phyloP scores from a whole-genome alignment of 2,797 vertebrate species.

The Sebastes cheni region DNA sequence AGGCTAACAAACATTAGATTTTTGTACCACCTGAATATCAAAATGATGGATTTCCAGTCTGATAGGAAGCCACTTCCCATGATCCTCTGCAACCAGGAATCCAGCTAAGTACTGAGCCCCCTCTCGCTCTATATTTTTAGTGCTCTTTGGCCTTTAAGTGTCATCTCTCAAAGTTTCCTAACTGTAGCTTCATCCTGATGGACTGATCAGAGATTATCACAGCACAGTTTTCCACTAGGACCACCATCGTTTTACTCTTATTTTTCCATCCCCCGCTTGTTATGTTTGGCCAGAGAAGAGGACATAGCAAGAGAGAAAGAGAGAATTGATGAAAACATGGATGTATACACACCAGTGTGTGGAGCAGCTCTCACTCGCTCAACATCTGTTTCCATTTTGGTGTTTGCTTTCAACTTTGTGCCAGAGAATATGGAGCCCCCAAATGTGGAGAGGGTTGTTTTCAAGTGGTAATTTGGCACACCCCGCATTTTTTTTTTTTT shows the following conservation, averaged over 20 bases:
- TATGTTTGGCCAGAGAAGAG: constrained; percentile 64
- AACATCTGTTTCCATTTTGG: constrained; percentile 83
- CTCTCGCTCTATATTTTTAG: constrained; percentile 3
- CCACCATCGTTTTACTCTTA: constrained; percentile 22
- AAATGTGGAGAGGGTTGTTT: constrained; percentile 73
- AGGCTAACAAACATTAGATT: not conserved
- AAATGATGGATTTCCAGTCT: not conserved
- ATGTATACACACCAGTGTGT: constrained; percentile 31
- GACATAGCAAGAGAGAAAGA: constrained; percentile 33
- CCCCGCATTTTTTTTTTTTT: constrained; percentile 32
- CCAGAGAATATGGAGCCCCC: constrained; percentile 70
- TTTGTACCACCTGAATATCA: not conserved
- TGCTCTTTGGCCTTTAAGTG: not conserved
- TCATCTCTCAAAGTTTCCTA: constrained; percentile 35
- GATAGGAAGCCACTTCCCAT: not conserved
- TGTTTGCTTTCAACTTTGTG: constrained; percentile 71
- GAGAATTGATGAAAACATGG: constrained; percentile 64
- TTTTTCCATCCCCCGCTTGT: constrained; percentile 43
- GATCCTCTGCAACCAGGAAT: not conserved
- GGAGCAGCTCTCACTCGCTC: constrained; percentile 51
- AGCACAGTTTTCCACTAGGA: constrained; percentile 47
- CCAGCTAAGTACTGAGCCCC: not conserved
- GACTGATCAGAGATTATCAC: constrained; percentile 26
- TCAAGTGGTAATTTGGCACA: constrained; percentile 74
- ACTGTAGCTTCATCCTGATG: constrained; percentile 8